Evolutionary conservation across 2,113 vertebrate species (phyloP).

Genomic region (Thamnophis sirtalis): DNA sequence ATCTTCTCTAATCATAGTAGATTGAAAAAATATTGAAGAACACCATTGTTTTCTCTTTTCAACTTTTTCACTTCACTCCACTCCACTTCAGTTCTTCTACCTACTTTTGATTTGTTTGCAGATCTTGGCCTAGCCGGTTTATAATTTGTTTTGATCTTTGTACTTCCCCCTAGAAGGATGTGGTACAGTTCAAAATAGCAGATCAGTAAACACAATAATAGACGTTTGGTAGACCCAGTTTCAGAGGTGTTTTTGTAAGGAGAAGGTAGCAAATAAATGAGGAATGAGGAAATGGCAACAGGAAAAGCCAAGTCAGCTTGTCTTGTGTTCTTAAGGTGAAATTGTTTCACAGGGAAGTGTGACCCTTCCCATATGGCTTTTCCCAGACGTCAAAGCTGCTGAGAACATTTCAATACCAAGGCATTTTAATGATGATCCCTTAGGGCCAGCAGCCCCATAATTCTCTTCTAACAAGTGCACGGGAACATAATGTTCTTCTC

Average conservation of each 20-base stretch:
- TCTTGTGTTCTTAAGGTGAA: constrained; percentile 55
- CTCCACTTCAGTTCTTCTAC: neutral
- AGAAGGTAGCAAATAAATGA: neutral
- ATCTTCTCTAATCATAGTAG: neutral
- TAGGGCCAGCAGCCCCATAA: constrained; percentile 46
- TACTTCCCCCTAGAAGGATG: constrained; percentile 22
- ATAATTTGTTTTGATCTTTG: constrained; percentile 5
- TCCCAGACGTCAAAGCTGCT: constrained; percentile 40
- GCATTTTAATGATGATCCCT: constrained; percentile 53
- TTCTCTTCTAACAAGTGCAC: constrained; percentile 55
- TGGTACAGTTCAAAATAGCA: constrained; percentile 10
- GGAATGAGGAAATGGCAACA: constrained; percentile 22
- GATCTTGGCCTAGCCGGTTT: neutral
- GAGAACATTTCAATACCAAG: constrained; percentile 62
- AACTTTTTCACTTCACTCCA: neutral
- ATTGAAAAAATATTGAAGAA: neutral
- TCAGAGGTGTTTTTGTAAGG: constrained; percentile 10
- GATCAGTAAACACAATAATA: constrained; percentile 11
- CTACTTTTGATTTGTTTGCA: neutral
- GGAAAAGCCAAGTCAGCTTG: constrained; percentile 45
- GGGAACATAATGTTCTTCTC: constrained; percentile 64
- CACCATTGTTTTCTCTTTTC: neutral
- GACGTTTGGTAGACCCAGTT: neutral
- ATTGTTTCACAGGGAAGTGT: constrained; percentile 51
- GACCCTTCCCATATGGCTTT: constrained; percentile 52